Base-by-base conservation (phyloP, 92 coral and sea anemone species). In the Phenganax stokvisi region DNA sequence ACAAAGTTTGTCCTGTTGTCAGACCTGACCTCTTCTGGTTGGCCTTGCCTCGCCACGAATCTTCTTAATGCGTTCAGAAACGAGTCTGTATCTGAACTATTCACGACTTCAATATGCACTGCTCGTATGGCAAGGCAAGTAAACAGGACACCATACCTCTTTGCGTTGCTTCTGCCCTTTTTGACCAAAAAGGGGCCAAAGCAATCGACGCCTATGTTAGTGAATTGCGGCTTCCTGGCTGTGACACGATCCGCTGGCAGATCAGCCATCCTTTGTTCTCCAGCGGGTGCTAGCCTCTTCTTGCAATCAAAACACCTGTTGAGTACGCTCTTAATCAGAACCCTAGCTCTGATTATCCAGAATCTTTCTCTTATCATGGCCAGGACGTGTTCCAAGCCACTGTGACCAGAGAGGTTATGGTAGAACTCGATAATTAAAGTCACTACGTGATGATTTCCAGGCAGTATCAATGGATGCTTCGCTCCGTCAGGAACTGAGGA, bases 251-350 rank as follows among this genome's bases (percentile, higher is more conserved):
- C 78, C 13, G 12, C 59, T 0, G 87, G 87, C 16, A 77, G 56
- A 28, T 67, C 83, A 6, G 77, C 77, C 87, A 84, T 84, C 70
- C 77, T 84, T 51, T 84, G 87, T 12, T 10, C 25, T 10, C 83
- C 64, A 17, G 57, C 29, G n/a, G 56, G 68, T 9, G 83, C 87
- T 69, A 75, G 83, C 29, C 86, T 55, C 12, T 75, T 54, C 27
- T 29, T 62, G 52, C 83, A 84, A 51, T 25, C 11, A 25, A 76
- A 15, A 68, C 86, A 84, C 15, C 55, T 51, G 9, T 61, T 75
- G 5, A 84, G 83, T 15, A 76, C 56, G 13, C 29, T 55, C 15
- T 82, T 16, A 27, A 75, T 53, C 7, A 76, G 12, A 25, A n/a
- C 10, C 9, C 80, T 76, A 44, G 75, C 83, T 6, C 64, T 79